Conservation (phyloP, 2,797 vertebrate species). For the Phalloptychus januarius region DNA sequence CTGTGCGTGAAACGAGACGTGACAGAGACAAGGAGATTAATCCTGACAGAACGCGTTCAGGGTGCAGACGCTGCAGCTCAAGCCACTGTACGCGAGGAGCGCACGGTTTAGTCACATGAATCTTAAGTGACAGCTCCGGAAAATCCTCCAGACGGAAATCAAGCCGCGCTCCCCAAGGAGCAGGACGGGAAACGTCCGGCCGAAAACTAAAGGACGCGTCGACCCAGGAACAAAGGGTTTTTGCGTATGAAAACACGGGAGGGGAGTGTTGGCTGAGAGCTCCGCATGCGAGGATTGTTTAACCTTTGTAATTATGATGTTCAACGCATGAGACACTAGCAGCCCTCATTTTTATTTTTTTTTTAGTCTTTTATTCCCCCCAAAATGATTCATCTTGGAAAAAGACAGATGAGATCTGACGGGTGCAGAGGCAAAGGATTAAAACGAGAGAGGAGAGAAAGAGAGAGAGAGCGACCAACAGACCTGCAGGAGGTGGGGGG, state of each 20-base stretch:
- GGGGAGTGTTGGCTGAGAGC: slow-evolving; percentile 8
- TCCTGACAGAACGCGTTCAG: slow-evolving; percentile 27
- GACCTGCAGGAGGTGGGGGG: slow-evolving; percentile 73
- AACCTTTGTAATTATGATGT: slow-evolving; percentile 45
- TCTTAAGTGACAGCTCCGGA: slow-evolving; percentile 43
- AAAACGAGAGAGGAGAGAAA: slow-evolving; percentile 3
- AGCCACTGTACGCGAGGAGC: slow-evolving; percentile 17
- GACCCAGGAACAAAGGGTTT: background rate
- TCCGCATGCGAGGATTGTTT: slow-evolving; percentile 20
- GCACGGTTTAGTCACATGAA: slow-evolving; percentile 37
- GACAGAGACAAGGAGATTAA: slow-evolving; percentile 30
- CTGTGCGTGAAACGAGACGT: slow-evolving; percentile 55
- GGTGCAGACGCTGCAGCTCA: slow-evolving; percentile 35
- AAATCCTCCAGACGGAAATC: slow-evolving; percentile 33
- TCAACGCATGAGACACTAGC: slow-evolving; percentile 50
- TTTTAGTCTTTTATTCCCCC: slow-evolving; percentile 29
- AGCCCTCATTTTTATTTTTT: slow-evolving; percentile 4
- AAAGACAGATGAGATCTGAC: slow-evolving; percentile 68
- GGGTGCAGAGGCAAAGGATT: slow-evolving; percentile 65
- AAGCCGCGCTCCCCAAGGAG: slow-evolving; percentile 12
- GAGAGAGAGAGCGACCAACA: background rate
- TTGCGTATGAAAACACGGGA: background rate
- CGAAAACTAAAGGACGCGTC: background rate
- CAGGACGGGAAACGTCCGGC: slow-evolving; percentile 8
- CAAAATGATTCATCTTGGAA: slow-evolving; percentile 67